Evolutionary conservation across 2,888 invertebrate species (phyloP).

Genomic region (Seira ritae): DNA sequence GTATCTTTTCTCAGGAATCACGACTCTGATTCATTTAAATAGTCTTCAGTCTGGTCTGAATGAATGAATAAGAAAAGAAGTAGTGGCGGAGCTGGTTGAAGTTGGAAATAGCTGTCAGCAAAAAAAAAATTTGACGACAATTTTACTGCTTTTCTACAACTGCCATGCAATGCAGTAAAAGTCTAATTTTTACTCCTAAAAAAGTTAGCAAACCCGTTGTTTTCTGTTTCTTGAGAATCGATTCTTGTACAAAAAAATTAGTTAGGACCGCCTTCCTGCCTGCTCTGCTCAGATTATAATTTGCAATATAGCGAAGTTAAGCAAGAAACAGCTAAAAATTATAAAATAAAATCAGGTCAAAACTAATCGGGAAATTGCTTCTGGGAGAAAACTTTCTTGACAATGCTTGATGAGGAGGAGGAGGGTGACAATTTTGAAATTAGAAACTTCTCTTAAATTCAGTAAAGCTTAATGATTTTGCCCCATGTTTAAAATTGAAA

Average conservation of each 20-base stretch:
- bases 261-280: too few species aligned
- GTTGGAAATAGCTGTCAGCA: slow-evolving; percentile 2
- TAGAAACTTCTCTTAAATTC: too few species aligned
- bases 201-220: neutral
- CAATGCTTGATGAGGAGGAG: too few species aligned
- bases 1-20: neutral
- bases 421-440: neutral
- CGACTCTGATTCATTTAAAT: neutral
- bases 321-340: too few species aligned
- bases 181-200: neutral
- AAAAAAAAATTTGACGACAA: neutral
- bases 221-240: neutral
- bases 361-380: too few species aligned
- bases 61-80: neutral
- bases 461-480: too few species aligned
- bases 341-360: too few species aligned
- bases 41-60: neutral
- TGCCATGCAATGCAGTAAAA: neutral
- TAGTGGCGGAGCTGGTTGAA: neutral
- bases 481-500: too few species aligned
- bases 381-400: too few species aligned
- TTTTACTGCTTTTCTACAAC: neutral
- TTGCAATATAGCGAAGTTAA: too few species aligned
- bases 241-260: too few species aligned
- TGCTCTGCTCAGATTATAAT: too few species aligned